A percentile compares a stretch with the other conserved stretches of the same genome.
phyloP scores from a whole-genome alignment of 2,113 vertebrate species.

The Elephantulus edwardii region DNA sequence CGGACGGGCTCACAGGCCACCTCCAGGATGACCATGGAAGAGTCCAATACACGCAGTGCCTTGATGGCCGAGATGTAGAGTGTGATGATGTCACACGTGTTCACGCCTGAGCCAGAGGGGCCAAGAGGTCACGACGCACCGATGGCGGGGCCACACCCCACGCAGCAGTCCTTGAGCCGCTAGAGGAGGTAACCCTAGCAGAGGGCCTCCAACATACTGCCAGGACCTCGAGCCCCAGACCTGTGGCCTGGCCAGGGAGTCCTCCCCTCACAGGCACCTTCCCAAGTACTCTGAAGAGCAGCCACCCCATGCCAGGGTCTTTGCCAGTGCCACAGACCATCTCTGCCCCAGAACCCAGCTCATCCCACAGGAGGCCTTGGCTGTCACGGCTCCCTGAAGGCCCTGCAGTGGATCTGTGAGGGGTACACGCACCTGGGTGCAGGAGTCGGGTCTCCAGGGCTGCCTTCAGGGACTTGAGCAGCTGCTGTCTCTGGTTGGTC shows the following conservation, averaged over 20 bases:
- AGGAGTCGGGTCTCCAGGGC: slow-evolving; percentile 95
- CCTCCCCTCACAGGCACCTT: neutral
- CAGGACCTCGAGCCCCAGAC: no score
- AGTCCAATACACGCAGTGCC: slow-evolving; percentile 94
- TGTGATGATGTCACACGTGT: slow-evolving; percentile 97
- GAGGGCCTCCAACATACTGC: no score
- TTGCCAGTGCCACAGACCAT: no score
- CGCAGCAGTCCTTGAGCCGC: neutral
- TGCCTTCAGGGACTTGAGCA: slow-evolving; percentile 92
- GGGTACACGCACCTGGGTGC: slow-evolving; percentile 89
- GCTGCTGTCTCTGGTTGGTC: slow-evolving; percentile 96
- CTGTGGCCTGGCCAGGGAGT: no score
- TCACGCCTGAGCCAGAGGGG: slow-evolving; percentile 87
- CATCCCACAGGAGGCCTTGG: neutral
- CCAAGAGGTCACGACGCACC: rapidly evolving
- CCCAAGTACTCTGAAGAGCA: neutral
- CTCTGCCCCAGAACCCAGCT: neutral
- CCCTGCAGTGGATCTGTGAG: no score
- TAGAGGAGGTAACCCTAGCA: no score
- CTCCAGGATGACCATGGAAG: slow-evolving; percentile 98
- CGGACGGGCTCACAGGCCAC: slow-evolving; percentile 97
- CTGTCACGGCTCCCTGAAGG: no score
- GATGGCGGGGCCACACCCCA: neutral
- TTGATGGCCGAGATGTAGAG: slow-evolving; percentile 99
- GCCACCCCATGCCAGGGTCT: no score